Conservation (phyloP, 2,113 vertebrate species). For the Etia nguti region DNA sequence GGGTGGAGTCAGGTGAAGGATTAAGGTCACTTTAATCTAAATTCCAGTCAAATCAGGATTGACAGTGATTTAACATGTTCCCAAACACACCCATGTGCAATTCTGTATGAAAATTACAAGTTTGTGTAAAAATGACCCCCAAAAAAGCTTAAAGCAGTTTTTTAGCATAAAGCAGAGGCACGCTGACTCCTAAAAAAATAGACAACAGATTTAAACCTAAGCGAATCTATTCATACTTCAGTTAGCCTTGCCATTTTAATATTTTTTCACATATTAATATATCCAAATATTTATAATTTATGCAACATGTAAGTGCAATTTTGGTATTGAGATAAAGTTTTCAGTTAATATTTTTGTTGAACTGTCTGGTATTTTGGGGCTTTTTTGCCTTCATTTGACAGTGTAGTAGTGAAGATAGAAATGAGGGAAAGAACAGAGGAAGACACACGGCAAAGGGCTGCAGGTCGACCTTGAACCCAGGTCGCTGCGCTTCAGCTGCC, state of each 20-base stretch:
- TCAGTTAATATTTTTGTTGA: not conserved
- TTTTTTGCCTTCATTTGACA: not conserved
- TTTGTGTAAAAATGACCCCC: not conserved
- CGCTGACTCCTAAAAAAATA: not conserved
- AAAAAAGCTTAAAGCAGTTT: not conserved
- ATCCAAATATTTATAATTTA: not conserved
- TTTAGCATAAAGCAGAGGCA: not conserved
- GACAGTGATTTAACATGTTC: slow-evolving; percentile 9
- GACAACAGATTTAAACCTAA: not conserved
- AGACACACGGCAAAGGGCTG: rapidly evolving
- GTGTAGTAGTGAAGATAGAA: not conserved
- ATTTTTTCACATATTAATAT: not conserved
- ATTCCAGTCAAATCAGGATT: slow-evolving; percentile 49
- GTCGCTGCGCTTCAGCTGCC: not conserved
- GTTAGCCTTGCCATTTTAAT: not conserved
- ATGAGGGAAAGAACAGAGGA: not conserved
- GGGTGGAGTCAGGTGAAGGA: slow-evolving; percentile 47
- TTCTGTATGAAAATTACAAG: not conserved
- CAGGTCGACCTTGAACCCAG: rapidly evolving
- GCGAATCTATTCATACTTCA: not conserved
- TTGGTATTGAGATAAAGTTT: not conserved
- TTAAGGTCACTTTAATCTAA: slow-evolving; percentile 60
- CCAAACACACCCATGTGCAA: slow-evolving; percentile 7
- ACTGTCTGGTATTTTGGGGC: rapidly evolving
- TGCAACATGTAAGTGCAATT: not conserved